phyloP scores from a whole-genome alignment of 2,888 invertebrate genomes.

The Drosophila ezoana region DNA sequence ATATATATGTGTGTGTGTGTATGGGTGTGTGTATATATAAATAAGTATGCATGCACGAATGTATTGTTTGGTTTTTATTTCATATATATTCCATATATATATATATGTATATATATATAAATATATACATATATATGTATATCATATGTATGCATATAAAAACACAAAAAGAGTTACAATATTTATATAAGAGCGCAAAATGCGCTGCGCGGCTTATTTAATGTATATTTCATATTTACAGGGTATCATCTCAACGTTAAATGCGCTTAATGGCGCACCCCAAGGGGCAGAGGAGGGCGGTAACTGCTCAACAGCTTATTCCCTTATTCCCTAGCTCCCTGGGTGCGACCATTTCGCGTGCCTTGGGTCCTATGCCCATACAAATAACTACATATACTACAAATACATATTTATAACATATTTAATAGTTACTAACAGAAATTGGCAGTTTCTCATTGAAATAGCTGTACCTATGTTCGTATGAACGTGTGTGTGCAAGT shows the following conservation, averaged over 20 bases:
- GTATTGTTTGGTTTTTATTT: conserved; percentile 1
- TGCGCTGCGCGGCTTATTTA: conserved; percentile 13
- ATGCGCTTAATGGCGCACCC: conserved; percentile 20
- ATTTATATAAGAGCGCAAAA: conserved; percentile 66
- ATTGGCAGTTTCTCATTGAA: conserved; percentile 54
- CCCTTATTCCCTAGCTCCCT: not conserved
- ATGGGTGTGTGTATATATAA: conserved; percentile 15
- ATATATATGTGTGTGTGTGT: not conserved
- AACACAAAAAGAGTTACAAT: conserved; percentile 68
- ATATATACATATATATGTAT: conserved; percentile 6
- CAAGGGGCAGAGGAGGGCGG: not conserved
- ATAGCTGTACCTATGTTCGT: conserved; percentile 21
- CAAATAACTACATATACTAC: conserved; percentile 16
- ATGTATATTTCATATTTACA: conserved; percentile 45
- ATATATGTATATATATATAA: conserved; percentile 10
- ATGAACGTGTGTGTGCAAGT: not conserved
- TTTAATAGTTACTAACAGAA: conserved; percentile 36
- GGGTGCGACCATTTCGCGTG: conserved; percentile 4
- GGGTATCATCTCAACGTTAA: conserved; percentile 27
- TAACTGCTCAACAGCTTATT: conserved; percentile 12
- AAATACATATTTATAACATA: conserved; percentile 21
- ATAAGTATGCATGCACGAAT: conserved; percentile 23
- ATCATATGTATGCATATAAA: conserved; percentile 20
- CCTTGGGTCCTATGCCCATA: not conserved
- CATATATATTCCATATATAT: too few species aligned